A percentile compares a stretch with the other conserved stretches of the same genome.
Evolutionary conservation across 2,797 vertebrate genomes (phyloP).

Genomic region (Sebastes reedi): DNA sequence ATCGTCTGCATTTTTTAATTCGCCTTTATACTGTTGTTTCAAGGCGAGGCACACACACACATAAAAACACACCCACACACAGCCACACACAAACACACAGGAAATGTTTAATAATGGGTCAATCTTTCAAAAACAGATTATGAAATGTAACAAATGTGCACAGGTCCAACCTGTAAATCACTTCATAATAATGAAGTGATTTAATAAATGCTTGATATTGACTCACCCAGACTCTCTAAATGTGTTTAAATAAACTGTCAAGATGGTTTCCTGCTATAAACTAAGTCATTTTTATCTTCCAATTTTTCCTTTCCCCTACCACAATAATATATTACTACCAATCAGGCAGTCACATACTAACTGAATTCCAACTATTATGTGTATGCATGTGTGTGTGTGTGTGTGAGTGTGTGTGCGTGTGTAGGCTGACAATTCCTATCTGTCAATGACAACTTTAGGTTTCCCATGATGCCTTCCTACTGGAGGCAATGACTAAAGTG

Average conservation of each 20-base stretch:
- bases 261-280: slow-evolving; percentile 22
- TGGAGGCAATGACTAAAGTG: slow-evolving; percentile 34
- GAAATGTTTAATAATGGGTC: neutral
- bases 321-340: slow-evolving; percentile 39
- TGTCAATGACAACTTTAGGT: slow-evolving; percentile 39
- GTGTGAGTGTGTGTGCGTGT: neutral
- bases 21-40: neutral
- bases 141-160: neutral
- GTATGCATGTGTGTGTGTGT: neutral
- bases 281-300: slow-evolving; percentile 27
- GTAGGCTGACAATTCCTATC: neutral
- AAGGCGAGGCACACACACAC: no score
- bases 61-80: no score
- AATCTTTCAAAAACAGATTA: neutral
- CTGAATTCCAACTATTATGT: neutral
- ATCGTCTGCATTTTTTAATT: neutral
- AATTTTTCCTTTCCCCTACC: slow-evolving; percentile 16
- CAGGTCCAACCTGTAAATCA: neutral
- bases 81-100: neutral
- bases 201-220: neutral
- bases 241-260: slow-evolving; percentile 38
- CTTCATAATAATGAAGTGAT: neutral
- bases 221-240: slow-evolving; percentile 5
- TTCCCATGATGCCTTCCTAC: slow-evolving; percentile 36
- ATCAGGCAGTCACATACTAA: slow-evolving; percentile 6